These are phyloP conservation scores for Fregetta grallaria DNA, from an alignment of 2,113 vertebrate species.

Conservation along the genomic window DNA sequence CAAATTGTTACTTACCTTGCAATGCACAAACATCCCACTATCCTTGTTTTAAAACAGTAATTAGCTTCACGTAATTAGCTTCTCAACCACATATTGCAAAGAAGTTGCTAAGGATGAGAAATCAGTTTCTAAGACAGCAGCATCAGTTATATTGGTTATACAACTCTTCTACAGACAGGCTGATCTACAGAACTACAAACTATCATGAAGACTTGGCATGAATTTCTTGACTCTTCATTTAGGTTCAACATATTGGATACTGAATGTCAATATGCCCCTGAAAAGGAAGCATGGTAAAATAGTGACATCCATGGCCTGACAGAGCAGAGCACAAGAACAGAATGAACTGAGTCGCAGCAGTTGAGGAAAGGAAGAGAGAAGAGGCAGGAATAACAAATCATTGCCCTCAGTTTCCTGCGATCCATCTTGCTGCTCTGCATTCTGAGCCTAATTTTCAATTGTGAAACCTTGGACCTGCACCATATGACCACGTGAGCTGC, in stretches of 20 bases:
- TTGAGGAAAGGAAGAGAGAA: background rate
- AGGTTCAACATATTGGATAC: background rate
- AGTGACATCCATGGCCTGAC: background rate
- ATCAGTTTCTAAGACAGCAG: background rate
- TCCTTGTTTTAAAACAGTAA: background rate
- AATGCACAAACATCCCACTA: background rate
- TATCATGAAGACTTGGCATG: background rate
- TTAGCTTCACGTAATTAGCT: background rate
- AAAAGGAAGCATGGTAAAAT: background rate
- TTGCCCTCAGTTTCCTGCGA: background rate
- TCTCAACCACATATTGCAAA: background rate
- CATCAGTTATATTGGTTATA: background rate
- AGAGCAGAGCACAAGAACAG: background rate
- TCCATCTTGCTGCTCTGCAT: background rate
- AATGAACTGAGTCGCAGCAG: background rate
- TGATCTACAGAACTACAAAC: background rate
- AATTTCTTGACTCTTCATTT: background rate
- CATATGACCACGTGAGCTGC: background rate
- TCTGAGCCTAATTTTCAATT: background rate
- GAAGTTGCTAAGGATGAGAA: background rate
- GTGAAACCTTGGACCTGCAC: background rate
- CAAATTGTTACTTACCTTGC: background rate
- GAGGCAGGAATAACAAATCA: background rate
- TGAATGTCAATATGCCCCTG: background rate
- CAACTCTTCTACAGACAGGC: background rate